phyloP scores from a whole-genome alignment of 2,888 invertebrate genomes.

The Ditylenchus weischeri region DNA sequence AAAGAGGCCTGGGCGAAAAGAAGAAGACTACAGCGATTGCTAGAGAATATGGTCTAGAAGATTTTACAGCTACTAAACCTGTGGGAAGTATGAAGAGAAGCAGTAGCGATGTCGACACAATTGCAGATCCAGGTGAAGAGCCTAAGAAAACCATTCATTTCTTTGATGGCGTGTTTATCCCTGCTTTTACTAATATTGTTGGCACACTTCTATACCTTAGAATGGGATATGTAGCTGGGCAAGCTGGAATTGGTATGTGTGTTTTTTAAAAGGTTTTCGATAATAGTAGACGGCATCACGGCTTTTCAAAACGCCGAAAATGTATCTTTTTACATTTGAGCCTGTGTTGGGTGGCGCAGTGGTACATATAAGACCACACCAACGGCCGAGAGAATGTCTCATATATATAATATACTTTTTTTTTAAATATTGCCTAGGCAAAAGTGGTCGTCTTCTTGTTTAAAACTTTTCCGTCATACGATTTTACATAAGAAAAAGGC shows the following conservation, averaged over 20 bases:
- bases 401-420: too few species aligned
- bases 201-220: conserved; percentile 36
- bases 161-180: conserved; percentile 30
- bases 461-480: too few species aligned
- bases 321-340: too few species aligned
- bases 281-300: too few species aligned
- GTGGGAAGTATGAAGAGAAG: background rate
- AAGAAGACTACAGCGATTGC: conserved; percentile 7
- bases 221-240: conserved; percentile 37
- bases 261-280: conserved; percentile 11
- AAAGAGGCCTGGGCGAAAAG: conserved; percentile 6
- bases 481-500: too few species aligned
- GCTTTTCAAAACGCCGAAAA: too few species aligned
- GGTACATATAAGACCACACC: too few species aligned
- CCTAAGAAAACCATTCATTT: conserved; percentile 16
- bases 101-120: background rate
- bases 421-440: too few species aligned
- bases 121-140: background rate
- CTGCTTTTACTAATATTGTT: conserved; percentile 33
- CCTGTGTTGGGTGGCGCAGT: too few species aligned
- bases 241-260: conserved; percentile 30
- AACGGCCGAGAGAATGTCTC: too few species aligned
- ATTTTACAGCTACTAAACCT: conserved; percentile 11
- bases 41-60: conserved; percentile 6
- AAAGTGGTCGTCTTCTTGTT: too few species aligned